A percentile compares a stretch with the other conserved stretches of the same genome.
These are phyloP conservation scores for Cossypha niveicapilla DNA, from an alignment of 2,797 vertebrate genomes.

Conservation along the genomic window DNA sequence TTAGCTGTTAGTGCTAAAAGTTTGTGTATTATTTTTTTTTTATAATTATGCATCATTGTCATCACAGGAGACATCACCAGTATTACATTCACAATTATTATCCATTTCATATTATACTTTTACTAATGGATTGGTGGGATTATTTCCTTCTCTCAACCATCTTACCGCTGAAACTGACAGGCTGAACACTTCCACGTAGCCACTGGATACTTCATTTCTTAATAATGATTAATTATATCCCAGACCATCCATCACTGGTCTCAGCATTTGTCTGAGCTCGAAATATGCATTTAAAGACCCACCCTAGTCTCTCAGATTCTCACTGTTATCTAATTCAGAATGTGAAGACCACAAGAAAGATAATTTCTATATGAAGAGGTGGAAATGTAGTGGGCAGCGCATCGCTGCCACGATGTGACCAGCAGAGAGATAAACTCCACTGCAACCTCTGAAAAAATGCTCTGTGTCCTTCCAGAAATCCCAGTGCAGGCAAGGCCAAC, in stretches of 20 bases:
- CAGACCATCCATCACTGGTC: background rate
- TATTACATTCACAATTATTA: background rate
- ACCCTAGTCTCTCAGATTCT: background rate
- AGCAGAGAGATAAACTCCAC: background rate
- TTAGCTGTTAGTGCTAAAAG: background rate
- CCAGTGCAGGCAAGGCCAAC: fast-evolving
- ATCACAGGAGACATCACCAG: background rate
- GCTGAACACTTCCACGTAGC: background rate
- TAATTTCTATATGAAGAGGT: background rate
- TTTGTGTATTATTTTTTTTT: background rate
- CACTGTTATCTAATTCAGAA: background rate
- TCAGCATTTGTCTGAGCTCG: background rate
- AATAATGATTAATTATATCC: background rate
- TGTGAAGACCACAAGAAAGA: background rate
- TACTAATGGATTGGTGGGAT: background rate
- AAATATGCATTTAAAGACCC: background rate
- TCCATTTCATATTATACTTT: background rate
- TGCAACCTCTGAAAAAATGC: background rate
- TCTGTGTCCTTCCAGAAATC: background rate
- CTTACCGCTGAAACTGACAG: background rate
- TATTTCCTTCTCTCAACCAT: background rate
- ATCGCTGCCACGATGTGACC: fast-evolving
- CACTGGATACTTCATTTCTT: background rate
- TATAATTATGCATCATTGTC: background rate
- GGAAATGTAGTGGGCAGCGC: background rate